Conservation (phyloP, 2,888 invertebrate genomes). For the Drepana falcataria region DNA sequence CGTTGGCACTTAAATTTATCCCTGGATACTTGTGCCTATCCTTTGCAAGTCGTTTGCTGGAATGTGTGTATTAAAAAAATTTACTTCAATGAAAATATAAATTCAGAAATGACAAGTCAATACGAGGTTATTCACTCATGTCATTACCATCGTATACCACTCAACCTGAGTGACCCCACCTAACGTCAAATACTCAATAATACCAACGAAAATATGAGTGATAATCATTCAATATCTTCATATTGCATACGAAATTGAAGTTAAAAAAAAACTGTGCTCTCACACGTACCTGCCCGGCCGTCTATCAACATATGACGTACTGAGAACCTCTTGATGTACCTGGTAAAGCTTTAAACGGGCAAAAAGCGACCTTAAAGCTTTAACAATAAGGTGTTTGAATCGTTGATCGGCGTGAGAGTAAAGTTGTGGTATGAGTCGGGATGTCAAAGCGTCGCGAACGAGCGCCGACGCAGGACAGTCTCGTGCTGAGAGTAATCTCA, state of each 20-base stretch:
- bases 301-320: slow-evolving; percentile 75
- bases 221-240: slow-evolving; percentile 72
- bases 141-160: background rate
- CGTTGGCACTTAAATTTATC: too few species aligned
- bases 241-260: slow-evolving; percentile 61
- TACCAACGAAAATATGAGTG: slow-evolving; percentile 46
- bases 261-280: slow-evolving; percentile 50
- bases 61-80: too few species aligned
- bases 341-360: slow-evolving; percentile 2
- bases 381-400: slow-evolving; percentile 20
- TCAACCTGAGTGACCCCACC: slow-evolving; percentile 29
- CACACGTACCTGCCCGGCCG: slow-evolving; percentile 58
- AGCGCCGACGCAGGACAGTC: slow-evolving; percentile 76
- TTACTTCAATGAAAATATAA: background rate
- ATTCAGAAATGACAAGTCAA: background rate
- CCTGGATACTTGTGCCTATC: too few species aligned
- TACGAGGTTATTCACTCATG: background rate
- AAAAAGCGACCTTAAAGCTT: slow-evolving; percentile 24
- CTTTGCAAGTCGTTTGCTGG: too few species aligned
- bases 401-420: slow-evolving; percentile 16
- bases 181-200: slow-evolving; percentile 39
- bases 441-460: slow-evolving; percentile 78
- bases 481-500: slow-evolving; percentile 78
- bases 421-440: slow-evolving; percentile 55
- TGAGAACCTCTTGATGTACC: slow-evolving; percentile 27